Evolutionary conservation across 1,140 invertebrate genomes (phyloP), one percentile per base, ranked within the genome.

Genomic region (Hestina assimilis): DNA sequence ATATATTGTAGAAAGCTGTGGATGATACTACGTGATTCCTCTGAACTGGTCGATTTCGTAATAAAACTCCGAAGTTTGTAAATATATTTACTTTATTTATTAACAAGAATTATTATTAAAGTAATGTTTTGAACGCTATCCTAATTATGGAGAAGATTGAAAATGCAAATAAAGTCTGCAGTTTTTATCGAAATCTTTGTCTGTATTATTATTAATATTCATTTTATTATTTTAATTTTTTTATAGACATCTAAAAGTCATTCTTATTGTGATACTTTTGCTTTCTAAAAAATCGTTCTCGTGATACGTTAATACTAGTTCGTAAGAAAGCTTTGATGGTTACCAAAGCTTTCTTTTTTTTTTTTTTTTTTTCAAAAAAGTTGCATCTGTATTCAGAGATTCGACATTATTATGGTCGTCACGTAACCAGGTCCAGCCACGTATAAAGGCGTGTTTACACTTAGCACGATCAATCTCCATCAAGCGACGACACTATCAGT

Each of bases 401-500:
- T 57, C 38, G 38, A 45, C 41, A 46, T 59, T 52, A 23, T 35
- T 59, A 60, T 63, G 51, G 26, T 28, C 35, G 33, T 67, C 69
- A 73, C 69, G 69, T 75, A 76, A 67, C 48, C 63, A 63, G 63
- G 75, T 79, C 73, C 73, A 60, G 46, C 43, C 47, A 42, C 52
- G 59, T 64, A 57, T 70, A 66, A 72, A 74, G 75, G 69, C 69
- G 65, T 79, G 76, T 83, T 75, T 76, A 78, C 75, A 83, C 63
- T 67, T 41, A 23, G 50, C 61, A 70, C 71, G 63, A 83, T 83
- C 80, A 76, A 83, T 83, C 80, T 79, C 80, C 77, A 83, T 83
- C 80, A 83, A 61, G 58, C 55, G 67, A 59, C 75, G 72, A 29
- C 63, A 53, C 70, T 81, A 81, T 81, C 78, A 72, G 67, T 69